A percentile compares a stretch with the other conserved stretches of the same genome.
These are phyloP conservation scores for Sialia sialis DNA, from an alignment of 2,113 vertebrate genomes.

Conservation along the genomic window DNA sequence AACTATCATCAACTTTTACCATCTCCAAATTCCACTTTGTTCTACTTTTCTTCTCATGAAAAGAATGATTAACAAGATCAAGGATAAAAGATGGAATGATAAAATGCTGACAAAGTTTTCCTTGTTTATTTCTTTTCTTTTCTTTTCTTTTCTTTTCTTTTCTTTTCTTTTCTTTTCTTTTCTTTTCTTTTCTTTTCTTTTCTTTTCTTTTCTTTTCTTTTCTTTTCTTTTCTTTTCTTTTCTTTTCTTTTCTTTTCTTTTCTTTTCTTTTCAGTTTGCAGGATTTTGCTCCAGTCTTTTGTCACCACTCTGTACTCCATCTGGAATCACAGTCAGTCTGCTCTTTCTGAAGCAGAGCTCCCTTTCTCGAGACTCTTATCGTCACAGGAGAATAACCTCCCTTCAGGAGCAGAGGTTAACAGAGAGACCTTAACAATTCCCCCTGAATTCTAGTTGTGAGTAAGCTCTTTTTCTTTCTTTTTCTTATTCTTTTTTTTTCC, in stretches of 20 bases:
- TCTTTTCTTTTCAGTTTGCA: background rate
- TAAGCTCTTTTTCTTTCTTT: background rate
- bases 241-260: background rate
- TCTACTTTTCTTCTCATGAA: background rate
- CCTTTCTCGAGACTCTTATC: background rate
- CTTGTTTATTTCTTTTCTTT: background rate
- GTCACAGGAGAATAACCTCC: background rate
- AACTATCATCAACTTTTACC: too few species aligned
- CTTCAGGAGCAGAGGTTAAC: background rate
- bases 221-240: background rate
- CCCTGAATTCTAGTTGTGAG: background rate
- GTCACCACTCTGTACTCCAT: background rate
- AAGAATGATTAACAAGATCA: background rate
- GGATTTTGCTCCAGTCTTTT: background rate
- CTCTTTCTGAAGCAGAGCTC: background rate
- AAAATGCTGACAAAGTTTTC: background rate
- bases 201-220: background rate
- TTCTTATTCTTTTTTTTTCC: rapidly evolving
- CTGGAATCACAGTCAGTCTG: background rate
- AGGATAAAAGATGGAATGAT: background rate
- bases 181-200: background rate
- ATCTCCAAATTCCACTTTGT: background rate
- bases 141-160: background rate
- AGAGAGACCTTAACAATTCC: background rate
- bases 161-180: background rate